Base-by-base conservation (phyloP, 2,797 vertebrate species). In the Bovichtus variegatus region DNA sequence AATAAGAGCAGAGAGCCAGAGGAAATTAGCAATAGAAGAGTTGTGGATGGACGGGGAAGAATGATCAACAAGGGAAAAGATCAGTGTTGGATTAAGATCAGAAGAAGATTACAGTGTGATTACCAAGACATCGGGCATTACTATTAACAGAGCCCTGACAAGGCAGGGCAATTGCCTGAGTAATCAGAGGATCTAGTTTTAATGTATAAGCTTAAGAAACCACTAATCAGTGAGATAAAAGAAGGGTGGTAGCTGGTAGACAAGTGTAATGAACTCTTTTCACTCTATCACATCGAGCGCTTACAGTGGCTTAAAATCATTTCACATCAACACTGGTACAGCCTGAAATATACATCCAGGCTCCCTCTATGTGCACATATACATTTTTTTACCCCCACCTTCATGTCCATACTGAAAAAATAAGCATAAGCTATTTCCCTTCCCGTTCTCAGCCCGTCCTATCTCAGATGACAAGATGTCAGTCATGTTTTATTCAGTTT, bases 401-500 rank as follows among this genome's bases (percentile, higher is more conserved):
- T 51, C 25, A 21, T 51, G 31, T 58, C 69, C 57, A 57, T 1
- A 9, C 70, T 41, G 54, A 70, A 65, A n/a, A 83, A 88, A 87
- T 59, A 81, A 74, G 76, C 62, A 83, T 70, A 85, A 74, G 83
- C 74, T 23, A 46, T 92, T 84, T 89, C 80, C 73, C 54, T 76
- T 74, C 36, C 19, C 21, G 55, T 78, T 84, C 84, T 84, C 78
- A 76, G 64, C 72, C 61, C 25, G 7, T 83, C 62, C 67, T 84
- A 77, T 86, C 65, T 3, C 34, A 72, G 79, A 81, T 76, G 83
- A 91, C 87, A 87, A 75, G 70, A 84, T 80, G 88, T 80, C 89
- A 77, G 82, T 82, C 82, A 89, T 89, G 79, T 91, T 93, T 93
- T 91, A 92, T 92, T 90, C 88, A 89, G 85, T 78, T 85, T 74